A percentile compares a stretch with the other conserved stretches of the same genome.
Evolutionary conservation across 2,113 vertebrate genomes (phyloP).

Genomic region (Cephalopterus ornatus): DNA sequence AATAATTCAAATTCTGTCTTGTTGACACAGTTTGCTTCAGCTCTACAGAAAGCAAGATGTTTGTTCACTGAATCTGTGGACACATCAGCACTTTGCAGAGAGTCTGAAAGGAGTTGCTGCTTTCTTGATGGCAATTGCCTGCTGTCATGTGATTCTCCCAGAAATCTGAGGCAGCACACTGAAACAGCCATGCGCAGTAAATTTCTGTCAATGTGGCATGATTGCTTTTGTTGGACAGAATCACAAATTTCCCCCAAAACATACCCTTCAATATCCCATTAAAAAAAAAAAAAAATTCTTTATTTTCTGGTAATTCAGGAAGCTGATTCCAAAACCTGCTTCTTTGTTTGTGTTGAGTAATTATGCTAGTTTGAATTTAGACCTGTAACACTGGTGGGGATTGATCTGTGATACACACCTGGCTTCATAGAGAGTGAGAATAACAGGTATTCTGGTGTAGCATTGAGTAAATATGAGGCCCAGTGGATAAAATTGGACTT

Average conservation of each 20-base stretch:
- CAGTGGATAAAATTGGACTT: neutral
- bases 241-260: neutral
- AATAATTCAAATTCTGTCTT: constrained; percentile 73
- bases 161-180: neutral
- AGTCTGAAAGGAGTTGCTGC: constrained; percentile 41
- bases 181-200: neutral
- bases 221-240: neutral
- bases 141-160: neutral
- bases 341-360: neutral
- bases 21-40: constrained; percentile 78
- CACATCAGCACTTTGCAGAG: constrained; percentile 68
- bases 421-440: neutral
- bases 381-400: neutral
- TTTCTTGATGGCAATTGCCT: constrained; percentile 14
- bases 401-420: neutral
- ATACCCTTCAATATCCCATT: neutral
- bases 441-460: neutral
- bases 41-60: constrained; percentile 69
- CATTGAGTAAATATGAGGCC: neutral
- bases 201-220: neutral
- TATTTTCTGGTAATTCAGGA: neutral
- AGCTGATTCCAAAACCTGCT: neutral
- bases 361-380: neutral
- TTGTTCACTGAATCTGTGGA: constrained; percentile 64
- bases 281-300: neutral